Evolutionary conservation across 2,888 invertebrate genomes (phyloP).

Genomic region (Cheilosia vulpina): DNA sequence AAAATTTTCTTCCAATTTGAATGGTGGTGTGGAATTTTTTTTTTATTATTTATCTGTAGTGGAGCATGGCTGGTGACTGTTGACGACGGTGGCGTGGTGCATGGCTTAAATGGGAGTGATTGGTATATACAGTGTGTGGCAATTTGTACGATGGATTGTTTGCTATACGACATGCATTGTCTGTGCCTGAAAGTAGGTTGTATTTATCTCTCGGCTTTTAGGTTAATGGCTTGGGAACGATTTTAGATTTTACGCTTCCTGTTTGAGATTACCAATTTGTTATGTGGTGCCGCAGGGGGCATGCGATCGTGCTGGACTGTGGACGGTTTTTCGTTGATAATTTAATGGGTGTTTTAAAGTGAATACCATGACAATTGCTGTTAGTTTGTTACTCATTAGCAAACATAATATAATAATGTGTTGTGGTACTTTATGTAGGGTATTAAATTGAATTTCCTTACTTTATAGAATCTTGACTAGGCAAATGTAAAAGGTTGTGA

Average conservation of each 20-base stretch:
- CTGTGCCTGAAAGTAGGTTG: conserved; percentile 33
- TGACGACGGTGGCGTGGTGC: conserved; percentile 31
- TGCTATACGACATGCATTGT: conserved; percentile 51
- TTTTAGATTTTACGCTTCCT: conserved; percentile 62
- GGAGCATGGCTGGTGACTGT: conserved; percentile 5
- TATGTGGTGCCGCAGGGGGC: conserved; percentile 4
- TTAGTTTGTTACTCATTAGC: too few species aligned
- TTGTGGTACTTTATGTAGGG: too few species aligned
- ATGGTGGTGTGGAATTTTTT: neutral
- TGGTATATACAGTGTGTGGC: conserved; percentile 49
- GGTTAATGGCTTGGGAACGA: conserved; percentile 69
- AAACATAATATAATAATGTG: too few species aligned
- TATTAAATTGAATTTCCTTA: too few species aligned
- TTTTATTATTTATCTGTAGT: neutral
- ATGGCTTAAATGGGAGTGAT: conserved; percentile 50
- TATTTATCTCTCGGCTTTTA: conserved; percentile 54
- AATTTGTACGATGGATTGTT: conserved; percentile 62
- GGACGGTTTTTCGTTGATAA: conserved; percentile 4
- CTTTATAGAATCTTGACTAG: too few species aligned
- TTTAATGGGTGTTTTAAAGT: neutral
- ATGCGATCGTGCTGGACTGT: conserved; percentile 2
- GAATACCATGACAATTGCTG: neutral
- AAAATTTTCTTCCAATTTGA: conserved; percentile 32
- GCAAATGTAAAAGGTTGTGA: too few species aligned
- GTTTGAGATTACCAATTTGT: conserved; percentile 40